Base-by-base conservation (phyloP, 2,888 invertebrate species). In the Exephanes ischioxanthus region DNA sequence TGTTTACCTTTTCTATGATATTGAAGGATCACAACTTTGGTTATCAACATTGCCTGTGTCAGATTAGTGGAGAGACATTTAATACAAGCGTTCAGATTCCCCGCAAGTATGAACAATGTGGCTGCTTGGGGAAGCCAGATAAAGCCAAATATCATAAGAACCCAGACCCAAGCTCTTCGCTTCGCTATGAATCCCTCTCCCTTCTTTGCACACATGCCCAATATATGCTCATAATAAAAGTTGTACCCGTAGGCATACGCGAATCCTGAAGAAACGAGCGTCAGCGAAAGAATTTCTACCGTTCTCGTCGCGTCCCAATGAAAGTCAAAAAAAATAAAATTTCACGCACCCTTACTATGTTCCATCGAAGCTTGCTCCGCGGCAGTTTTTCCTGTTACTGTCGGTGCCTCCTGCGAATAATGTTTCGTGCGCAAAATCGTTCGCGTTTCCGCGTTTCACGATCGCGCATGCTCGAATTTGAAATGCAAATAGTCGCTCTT, bases 11-110 rank as follows among this genome's bases (percentile, higher is more conserved):
- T 77, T 87, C 85, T 88, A 55, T 90, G 82, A 51, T 85, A 87
- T 75, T 89, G 89, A 55, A 89, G 83, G n/a, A 88, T 86, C 1
- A 89, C 26, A 0, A 90, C 33, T 86, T 91, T 91, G 11, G 87
- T 45, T 5, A 87, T 67, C 0, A 90, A 89, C 26, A 89, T 89
- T 0, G 86, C 86, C 2, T 87, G 84, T 0, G 91, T 88, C 30
- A 91, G 86, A 58, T 90, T 91, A 51, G 88, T 84, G 0, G 91
- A 89, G 1, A 91, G 76, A 71, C 91, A 91, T 37, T 90, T 90
- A 7, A 91, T 81, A 30, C 89, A 76, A 37, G 85, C 51, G 19
- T 89, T 86, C 71, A 91, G 85, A 58, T 91, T 83, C 3, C 83
- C 85, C 88, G 88, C 89, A 3, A 87, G n/a, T 45, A 66, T 22